These are phyloP conservation scores for Nephrotoma flavescens DNA, from an alignment of 2,888 invertebrate genomes.

Conservation along the genomic window DNA sequence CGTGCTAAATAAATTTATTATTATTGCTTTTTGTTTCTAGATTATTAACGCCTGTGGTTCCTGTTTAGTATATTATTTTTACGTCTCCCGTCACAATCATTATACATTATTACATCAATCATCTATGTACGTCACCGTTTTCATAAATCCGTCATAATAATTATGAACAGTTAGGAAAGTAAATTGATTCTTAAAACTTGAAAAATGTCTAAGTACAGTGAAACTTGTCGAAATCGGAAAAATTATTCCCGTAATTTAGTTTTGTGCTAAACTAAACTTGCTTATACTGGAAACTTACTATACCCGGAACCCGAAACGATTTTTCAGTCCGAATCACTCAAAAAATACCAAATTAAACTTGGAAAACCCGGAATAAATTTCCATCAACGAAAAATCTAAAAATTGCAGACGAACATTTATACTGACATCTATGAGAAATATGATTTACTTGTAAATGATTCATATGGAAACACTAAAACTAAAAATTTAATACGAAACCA, in stretches of 20 bases:
- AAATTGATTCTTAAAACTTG: no score
- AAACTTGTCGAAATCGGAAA: neutral
- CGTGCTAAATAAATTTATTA: neutral
- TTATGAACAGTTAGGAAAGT: no score
- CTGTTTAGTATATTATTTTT: neutral
- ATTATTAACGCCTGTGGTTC: neutral
- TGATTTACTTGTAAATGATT: no score
- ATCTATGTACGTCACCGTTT: neutral
- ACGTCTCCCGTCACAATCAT: neutral
- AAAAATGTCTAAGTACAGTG: neutral
- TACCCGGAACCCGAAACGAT: no score
- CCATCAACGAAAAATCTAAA: neutral
- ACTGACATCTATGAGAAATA: no score
- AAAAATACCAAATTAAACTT: no score
- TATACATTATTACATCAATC: neutral
- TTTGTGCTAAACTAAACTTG: no score
- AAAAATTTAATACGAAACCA: fast-evolving
- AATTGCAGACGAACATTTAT: neutral
- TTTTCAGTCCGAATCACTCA: neutral
- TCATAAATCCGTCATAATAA: neutral
- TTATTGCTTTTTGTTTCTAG: neutral
- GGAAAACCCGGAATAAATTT: no score
- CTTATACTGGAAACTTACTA: no score
- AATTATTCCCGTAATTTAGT: no score
- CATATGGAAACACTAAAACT: no score